Evolutionary conservation across 2,113 vertebrate genomes (phyloP).

Genomic region (Trogon melanurus): DNA sequence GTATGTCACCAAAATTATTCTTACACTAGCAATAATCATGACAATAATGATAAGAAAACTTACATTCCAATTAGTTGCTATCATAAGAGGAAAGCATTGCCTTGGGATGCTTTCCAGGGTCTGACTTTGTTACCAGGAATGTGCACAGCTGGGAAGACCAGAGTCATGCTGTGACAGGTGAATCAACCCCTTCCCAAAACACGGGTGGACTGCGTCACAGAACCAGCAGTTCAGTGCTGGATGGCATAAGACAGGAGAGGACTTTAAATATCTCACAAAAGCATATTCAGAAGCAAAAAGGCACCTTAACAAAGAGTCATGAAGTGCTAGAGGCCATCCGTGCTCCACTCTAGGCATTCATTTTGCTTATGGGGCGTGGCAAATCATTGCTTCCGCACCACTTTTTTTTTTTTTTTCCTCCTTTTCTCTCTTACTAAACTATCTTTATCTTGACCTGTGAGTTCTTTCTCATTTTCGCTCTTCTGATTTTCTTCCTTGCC

Average conservation of each 20-base stretch:
- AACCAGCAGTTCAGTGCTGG: neutral
- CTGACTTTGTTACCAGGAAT: neutral
- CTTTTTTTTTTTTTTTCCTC: neutral
- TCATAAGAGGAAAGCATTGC: neutral
- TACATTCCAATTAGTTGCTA: neutral
- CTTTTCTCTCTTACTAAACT: neutral
- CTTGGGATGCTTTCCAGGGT: neutral
- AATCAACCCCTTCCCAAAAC: neutral
- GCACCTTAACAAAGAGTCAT: neutral
- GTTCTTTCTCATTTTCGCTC: neutral
- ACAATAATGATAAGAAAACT: neutral
- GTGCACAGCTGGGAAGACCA: neutral
- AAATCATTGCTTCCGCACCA: neutral
- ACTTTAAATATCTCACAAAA: neutral
- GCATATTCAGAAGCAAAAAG: neutral
- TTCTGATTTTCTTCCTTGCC: neutral
- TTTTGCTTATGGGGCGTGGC: neutral
- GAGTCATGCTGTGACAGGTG: neutral
- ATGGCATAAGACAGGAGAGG: neutral
- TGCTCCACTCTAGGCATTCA: neutral
- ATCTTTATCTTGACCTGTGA: neutral
- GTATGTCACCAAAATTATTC: neutral
- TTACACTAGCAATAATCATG: neutral
- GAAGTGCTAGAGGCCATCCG: neutral
- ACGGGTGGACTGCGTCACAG: neutral